Evolutionary conservation across 2,888 invertebrate genomes (phyloP), one percentile per base, ranked within the genome.

Genomic region (Mythimna ferrago): DNA sequence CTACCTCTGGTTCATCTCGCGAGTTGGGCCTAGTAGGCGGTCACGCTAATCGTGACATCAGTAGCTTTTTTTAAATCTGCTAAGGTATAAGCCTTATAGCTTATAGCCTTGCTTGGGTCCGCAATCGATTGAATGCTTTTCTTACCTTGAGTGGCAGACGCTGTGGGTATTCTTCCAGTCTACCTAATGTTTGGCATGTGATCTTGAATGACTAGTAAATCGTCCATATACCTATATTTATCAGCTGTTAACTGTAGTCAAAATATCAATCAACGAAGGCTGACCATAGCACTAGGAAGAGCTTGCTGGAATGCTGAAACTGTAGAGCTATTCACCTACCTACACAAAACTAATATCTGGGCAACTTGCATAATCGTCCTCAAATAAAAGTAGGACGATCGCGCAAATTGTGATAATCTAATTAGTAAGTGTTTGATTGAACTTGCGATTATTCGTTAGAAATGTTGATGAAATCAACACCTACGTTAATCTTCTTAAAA

Each of bases 361-460:
- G 16, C 6, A 48, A 48, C 26, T 67, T 56, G 54, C 60, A 54
- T 48, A 54, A 54, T 16, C 7, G 19, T n/a, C 16, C 32, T 66
- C 57, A 41, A 21, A 44, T 35, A 41, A 14, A 67, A 67, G 60
- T 54, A 64, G 21, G n/a, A 41, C 21, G n/a, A 11, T 53, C 56
- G 2, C 54, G 68, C 61, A 78, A 68, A 9, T 44, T 32, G 32
- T 62, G 65, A 38, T 73, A 69, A 79, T 74, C 1, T 69, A 66
- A 78, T 78, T 74, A 74, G 65, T 53, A 32, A 54, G 53, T 35
- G 61, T 51, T 44, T 32, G 44, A 73, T 78, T 68, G 44, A 73
- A 66, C 21, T n/a, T 58, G 26, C 32, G 16, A 41, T 65, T 73
- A n/a, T 66, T n/a, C 44, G 41, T 26, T 38, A 26, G 16, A 35